These are phyloP conservation scores for Mylabris sibirica DNA, from an alignment of 2,888 invertebrate species.

Conservation along the genomic window DNA sequence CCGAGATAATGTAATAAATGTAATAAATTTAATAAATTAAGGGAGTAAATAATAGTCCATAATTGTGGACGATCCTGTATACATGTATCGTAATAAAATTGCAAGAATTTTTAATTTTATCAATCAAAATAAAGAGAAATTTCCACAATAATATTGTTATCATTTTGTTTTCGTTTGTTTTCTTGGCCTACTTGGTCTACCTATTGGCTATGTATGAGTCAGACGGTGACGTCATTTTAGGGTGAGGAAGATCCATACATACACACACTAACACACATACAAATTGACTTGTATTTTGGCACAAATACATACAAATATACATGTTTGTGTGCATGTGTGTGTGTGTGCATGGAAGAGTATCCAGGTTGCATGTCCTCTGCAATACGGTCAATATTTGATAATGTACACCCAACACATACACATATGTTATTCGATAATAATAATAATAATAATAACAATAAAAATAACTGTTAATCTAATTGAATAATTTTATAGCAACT, in stretches of 20 bases:
- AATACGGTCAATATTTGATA: constrained; percentile 9
- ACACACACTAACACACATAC: background rate
- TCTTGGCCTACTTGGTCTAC: constrained; percentile 3
- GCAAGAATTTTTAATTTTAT: too few relatives aligned
- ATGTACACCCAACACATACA: too few relatives aligned
- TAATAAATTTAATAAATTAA: too few relatives aligned
- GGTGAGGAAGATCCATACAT: constrained; percentile 1
- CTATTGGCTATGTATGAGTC: constrained; percentile 1
- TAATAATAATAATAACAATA: background rate
- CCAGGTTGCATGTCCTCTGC: background rate
- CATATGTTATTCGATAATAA: background rate
- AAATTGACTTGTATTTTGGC: background rate
- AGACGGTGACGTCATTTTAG: constrained; percentile 3
- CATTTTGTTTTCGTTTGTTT: background rate
- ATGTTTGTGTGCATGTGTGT: background rate
- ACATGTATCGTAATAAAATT: too few relatives aligned
- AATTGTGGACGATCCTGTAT: too few relatives aligned
- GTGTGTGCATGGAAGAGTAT: background rate
- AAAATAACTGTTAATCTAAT: background rate
- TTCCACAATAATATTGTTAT: background rate
- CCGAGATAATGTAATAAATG: too few relatives aligned
- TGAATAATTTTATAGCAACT: background rate
- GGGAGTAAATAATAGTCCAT: too few relatives aligned
- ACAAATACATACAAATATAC: background rate
- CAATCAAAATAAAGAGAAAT: background rate